phyloP scores from a whole-genome alignment of 1,140 invertebrate genomes.

The Pogonognathellus flavescens region DNA sequence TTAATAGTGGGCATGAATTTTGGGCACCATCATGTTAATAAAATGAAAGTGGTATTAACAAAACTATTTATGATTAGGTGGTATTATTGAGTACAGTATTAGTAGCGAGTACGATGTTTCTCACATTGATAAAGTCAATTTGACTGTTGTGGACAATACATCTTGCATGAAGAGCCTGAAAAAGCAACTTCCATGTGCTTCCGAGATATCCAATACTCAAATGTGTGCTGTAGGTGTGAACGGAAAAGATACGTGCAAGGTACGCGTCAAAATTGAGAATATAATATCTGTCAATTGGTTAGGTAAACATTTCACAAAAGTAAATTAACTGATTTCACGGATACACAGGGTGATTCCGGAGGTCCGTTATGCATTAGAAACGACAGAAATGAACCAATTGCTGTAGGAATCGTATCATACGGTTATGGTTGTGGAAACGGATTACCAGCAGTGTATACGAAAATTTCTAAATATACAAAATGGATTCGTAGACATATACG shows the following conservation, averaged over 20 bases:
- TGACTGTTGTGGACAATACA: not conserved
- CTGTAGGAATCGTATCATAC: slow-evolving; percentile 9
- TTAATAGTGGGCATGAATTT: not conserved
- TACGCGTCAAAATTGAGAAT: not conserved
- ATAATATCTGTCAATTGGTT: not conserved
- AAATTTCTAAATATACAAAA: not conserved
- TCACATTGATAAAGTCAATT: not conserved
- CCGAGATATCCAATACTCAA: not conserved
- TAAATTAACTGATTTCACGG: not conserved
- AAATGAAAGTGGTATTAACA: not conserved
- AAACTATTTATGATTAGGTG: not conserved
- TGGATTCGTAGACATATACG: slow-evolving; percentile 14
- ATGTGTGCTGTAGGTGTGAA: slow-evolving; percentile 25
- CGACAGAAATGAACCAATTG: not conserved
- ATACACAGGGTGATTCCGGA: not conserved
- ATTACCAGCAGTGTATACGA: slow-evolving; percentile 21
- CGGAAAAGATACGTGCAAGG: slow-evolving; percentile 14
- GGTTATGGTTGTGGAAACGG: slow-evolving; percentile 29
- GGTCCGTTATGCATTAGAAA: not conserved
- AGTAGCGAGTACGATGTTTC: slow-evolving; percentile 19
- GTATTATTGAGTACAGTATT: not conserved
- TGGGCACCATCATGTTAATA: not conserved
- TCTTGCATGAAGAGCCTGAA: not conserved
- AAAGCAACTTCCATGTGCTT: not conserved
- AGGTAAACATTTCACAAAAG: not conserved